A percentile compares a stretch with the other conserved stretches of the same genome.
These are phyloP conservation scores for Cheiracanthium punctorium DNA, from an alignment of 2,888 invertebrate species.

Conservation along the genomic window DNA sequence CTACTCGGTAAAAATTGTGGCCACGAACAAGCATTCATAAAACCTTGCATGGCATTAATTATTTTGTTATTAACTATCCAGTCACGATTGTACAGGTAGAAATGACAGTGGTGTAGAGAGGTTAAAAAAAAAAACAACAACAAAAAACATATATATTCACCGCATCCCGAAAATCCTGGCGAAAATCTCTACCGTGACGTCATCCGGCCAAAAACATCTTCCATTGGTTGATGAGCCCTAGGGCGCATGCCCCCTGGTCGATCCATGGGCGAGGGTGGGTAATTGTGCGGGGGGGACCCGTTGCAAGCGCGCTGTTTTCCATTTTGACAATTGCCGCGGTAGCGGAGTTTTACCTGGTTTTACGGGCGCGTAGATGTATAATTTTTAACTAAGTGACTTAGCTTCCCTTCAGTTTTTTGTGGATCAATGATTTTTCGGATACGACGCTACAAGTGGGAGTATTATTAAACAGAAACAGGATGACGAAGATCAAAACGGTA, in stretches of 20 bases:
- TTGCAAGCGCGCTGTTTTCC: constrained; percentile 24
- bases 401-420: not conserved
- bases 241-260: constrained; percentile 26
- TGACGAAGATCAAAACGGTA: constrained; percentile 19
- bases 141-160: not conserved
- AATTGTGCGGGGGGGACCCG: not conserved
- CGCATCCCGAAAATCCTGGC: constrained; percentile 14
- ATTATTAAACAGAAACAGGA: not conserved
- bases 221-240: not conserved
- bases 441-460: constrained; percentile 5
- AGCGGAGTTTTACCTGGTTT: not conserved
- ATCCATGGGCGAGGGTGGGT: constrained; percentile 1
- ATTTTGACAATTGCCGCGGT: constrained; percentile 34
- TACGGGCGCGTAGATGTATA: not conserved
- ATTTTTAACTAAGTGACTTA: not conserved
- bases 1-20: no score
- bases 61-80: no score
- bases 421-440: constrained; percentile 26
- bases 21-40: no score
- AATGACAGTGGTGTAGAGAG: not conserved
- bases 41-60: no score
- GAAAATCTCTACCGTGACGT: constrained; percentile 23
- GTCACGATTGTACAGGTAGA: constrained; percentile 20
- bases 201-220: constrained; percentile 1
- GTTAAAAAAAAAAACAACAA: no score